A percentile compares a stretch with the other conserved stretches of the same genome.
Evolutionary conservation across 2,888 invertebrate species (phyloP).

Genomic region (Electrophaes corylata): DNA sequence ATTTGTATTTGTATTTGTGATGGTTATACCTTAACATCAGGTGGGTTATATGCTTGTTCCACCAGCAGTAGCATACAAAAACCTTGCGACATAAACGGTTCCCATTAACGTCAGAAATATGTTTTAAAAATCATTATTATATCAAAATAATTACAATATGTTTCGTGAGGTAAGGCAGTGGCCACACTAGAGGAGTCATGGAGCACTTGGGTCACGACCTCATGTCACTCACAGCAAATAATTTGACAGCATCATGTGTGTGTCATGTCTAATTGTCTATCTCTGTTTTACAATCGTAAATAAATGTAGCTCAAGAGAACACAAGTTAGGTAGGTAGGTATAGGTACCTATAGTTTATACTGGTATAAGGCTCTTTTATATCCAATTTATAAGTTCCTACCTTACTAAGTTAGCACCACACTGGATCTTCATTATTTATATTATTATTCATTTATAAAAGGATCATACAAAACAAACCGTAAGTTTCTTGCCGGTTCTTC

Average conservation of each 20-base stretch:
- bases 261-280: slow-evolving; percentile 17
- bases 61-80: too few relatives aligned
- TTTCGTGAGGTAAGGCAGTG: slow-evolving; percentile 16
- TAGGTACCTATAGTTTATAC: background rate
- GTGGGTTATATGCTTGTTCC: too few relatives aligned
- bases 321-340: background rate
- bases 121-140: background rate
- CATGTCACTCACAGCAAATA: slow-evolving; percentile 29
- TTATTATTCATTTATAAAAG: too few relatives aligned
- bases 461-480: too few relatives aligned
- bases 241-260: slow-evolving; percentile 29
- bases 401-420: too few relatives aligned
- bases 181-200: slow-evolving; percentile 28
- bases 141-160: background rate
- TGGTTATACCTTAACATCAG: too few relatives aligned
- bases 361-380: too few relatives aligned
- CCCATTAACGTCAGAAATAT: background rate
- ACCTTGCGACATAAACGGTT: background rate
- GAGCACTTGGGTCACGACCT: slow-evolving; percentile 16
- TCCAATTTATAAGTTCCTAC: too few relatives aligned
- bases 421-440: too few relatives aligned
- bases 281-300: background rate
- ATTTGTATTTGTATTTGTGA: too few relatives aligned
- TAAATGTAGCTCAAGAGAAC: background rate
- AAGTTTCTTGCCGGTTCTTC: too few relatives aligned